These are phyloP conservation scores for Podarcis cretensis DNA, from an alignment of 2,113 vertebrate genomes.

Conservation along the genomic window DNA sequence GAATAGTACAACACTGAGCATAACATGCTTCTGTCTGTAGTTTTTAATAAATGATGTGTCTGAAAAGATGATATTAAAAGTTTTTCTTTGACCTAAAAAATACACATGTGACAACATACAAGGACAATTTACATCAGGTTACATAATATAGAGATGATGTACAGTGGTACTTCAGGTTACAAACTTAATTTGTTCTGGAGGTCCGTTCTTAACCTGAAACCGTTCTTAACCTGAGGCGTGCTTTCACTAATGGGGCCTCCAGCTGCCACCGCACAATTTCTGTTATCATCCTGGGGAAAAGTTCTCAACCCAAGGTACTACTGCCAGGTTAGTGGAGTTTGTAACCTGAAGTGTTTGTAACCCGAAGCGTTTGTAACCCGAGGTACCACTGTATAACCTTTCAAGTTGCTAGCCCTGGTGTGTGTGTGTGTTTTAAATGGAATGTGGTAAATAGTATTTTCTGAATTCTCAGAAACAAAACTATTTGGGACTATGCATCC, in stretches of 20 bases:
- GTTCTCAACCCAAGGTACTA: too few relatives aligned
- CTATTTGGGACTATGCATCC: not conserved
- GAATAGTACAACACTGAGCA: not conserved
- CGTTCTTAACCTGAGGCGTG: too few relatives aligned
- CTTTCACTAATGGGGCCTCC: too few relatives aligned
- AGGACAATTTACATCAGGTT: not conserved
- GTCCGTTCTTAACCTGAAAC: too few relatives aligned
- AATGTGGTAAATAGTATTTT: not conserved
- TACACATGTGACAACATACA: not conserved
- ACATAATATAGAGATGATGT: not conserved
- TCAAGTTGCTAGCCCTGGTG: not conserved
- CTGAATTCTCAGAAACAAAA: not conserved
- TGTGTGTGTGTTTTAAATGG: not conserved
- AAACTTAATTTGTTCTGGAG: too few relatives aligned
- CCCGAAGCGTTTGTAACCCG: too few relatives aligned
- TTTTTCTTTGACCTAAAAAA: not conserved
- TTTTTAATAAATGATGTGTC: not conserved
- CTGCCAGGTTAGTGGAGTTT: too few relatives aligned
- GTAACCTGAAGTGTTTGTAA: too few relatives aligned
- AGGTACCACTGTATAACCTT: not conserved
- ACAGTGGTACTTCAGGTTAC: too few relatives aligned
- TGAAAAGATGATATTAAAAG: not conserved
- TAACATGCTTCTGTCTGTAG: not conserved
- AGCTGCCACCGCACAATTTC: too few relatives aligned
- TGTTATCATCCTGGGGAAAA: too few relatives aligned